These are phyloP conservation scores for Musca vetustissima DNA, from an alignment of 1,140 invertebrate genomes.

Conservation along the genomic window DNA sequence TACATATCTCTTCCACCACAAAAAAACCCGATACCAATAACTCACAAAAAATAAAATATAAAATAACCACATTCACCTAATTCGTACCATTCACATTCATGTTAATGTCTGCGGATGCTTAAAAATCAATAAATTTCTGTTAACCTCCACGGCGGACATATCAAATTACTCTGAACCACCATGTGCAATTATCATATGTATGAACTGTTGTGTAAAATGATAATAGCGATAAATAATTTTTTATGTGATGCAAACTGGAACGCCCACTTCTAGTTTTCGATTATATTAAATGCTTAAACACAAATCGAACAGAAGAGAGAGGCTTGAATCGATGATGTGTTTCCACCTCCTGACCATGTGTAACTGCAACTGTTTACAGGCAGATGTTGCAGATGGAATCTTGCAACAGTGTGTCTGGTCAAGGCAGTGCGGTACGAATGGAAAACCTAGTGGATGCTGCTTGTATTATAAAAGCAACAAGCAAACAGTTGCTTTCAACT, in stretches of 20 bases:
- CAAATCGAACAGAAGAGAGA: too few species aligned
- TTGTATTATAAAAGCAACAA: neutral
- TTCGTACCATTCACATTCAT: too few species aligned
- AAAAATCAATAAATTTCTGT: slow-evolving; percentile 19
- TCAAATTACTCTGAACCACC: slow-evolving; percentile 17
- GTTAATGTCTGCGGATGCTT: too few species aligned
- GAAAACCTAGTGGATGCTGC: neutral
- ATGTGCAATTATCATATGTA: slow-evolving; percentile 13
- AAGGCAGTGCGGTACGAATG: neutral
- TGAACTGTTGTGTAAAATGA: neutral
- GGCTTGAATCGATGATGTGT: slow-evolving; percentile 6
- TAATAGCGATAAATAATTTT: slow-evolving; percentile 22
- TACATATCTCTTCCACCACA: too few species aligned
- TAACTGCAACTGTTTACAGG: slow-evolving; percentile 14
- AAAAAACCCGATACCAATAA: too few species aligned
- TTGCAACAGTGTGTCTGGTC: neutral
- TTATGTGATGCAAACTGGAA: slow-evolving; percentile 14
- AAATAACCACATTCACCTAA: too few species aligned
- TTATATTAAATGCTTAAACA: slow-evolving; percentile 19
- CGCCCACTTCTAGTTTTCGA: slow-evolving; percentile 17
- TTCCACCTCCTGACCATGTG: slow-evolving; percentile 6
- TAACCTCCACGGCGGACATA: slow-evolving; percentile 11
- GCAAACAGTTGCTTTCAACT: slow-evolving; percentile 5
- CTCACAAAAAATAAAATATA: too few species aligned
- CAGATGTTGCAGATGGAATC: slow-evolving; percentile 4